Evolutionary conservation across 37 sponge, comb jelly and placozoan species (phyloP).

Genomic region (Aphrocallistes beatrix): DNA sequence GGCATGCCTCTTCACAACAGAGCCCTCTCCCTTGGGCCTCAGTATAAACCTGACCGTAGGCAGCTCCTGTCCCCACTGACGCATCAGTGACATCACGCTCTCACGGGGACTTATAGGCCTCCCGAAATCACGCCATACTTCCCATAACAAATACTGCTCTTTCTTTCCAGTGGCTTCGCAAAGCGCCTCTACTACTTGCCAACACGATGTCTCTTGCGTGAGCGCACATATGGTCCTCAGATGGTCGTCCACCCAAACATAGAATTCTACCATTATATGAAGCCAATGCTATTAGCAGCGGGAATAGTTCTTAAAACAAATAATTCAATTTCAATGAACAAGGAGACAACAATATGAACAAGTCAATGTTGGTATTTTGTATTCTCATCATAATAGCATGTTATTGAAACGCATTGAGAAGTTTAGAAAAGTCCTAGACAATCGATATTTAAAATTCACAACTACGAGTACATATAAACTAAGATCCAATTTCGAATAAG

Average conservation of each 20-base stretch:
- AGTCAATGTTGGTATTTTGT: no score
- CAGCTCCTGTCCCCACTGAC: conserved; percentile 13
- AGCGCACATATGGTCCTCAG: neutral
- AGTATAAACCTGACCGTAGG: neutral
- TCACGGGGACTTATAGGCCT: neutral
- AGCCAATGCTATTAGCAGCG: no score
- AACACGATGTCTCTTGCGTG: conserved; percentile 11
- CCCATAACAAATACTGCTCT: neutral
- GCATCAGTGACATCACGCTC: conserved; percentile 4
- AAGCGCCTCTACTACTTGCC: conserved; percentile 10
- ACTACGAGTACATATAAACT: no score
- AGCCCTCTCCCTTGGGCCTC: neutral
- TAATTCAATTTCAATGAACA: no score
- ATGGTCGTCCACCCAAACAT: neutral
- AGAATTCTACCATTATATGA: neutral
- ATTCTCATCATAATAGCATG: no score
- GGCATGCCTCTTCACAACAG: neutral
- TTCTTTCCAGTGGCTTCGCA: conserved; percentile 16
- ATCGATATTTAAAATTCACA: no score
- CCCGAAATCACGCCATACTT: neutral
- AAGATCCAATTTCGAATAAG: no score
- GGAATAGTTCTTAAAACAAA: no score
- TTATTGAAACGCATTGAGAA: no score
- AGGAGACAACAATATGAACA: no score
- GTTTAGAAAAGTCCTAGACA: no score